Percentiles rank a stretch among this genome's conserved stretches.
phyloP scores from a whole-genome alignment of 1,140 invertebrate species.

The Drosophila pseudoananassae region DNA sequence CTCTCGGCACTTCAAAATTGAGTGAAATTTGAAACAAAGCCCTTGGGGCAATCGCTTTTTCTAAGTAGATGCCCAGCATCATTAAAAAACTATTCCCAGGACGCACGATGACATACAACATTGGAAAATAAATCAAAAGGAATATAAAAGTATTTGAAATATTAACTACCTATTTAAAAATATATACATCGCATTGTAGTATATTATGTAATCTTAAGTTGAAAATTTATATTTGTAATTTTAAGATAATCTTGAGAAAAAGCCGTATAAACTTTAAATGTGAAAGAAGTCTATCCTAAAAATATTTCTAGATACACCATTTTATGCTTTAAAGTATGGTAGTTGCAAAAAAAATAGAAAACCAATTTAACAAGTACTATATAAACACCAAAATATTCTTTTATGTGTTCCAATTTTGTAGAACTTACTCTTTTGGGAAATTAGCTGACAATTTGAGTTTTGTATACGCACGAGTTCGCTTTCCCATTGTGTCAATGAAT shows the following conservation, averaged over 20 bases:
- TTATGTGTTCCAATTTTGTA: slow-evolving; percentile 9
- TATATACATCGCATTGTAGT: no score
- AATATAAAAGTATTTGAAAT: no score
- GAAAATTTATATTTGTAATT: no score
- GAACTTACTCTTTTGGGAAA: slow-evolving; percentile 19
- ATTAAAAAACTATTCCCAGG: slow-evolving; percentile 36
- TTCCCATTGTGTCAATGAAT: slow-evolving; percentile 12
- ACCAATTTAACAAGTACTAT: slow-evolving; percentile 16
- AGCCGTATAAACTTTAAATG: no score
- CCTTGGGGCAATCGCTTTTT: not conserved
- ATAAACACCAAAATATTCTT: slow-evolving; percentile 7
- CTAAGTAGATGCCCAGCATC: slow-evolving; percentile 1
- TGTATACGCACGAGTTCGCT: slow-evolving; percentile 27
- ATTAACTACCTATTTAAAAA: no score
- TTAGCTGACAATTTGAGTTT: slow-evolving; percentile 16
- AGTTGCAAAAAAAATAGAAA: slow-evolving; percentile 9
- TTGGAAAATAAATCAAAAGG: not conserved
- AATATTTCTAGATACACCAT: no score
- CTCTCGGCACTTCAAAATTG: slow-evolving; percentile 14
- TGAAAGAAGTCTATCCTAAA: no score
- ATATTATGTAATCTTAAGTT: no score
- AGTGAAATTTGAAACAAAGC: slow-evolving; percentile 25
- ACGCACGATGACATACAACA: not conserved
- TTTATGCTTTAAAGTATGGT: no score
- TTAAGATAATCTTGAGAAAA: no score